Conservation (phyloP, 1,140 invertebrate genomes). For the Drosophila elegans region DNA sequence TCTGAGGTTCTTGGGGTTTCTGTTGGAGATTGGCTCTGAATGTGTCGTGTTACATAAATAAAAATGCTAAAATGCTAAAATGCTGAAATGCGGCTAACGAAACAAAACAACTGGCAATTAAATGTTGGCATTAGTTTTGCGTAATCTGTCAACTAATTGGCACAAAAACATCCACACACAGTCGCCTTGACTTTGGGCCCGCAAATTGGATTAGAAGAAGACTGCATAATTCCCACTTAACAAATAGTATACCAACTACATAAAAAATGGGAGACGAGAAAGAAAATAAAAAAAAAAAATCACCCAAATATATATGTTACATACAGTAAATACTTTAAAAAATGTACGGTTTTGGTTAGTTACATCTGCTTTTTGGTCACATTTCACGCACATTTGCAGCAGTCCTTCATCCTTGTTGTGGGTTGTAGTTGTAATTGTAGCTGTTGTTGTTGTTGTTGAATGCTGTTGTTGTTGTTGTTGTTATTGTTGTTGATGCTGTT, state of each 20-base stretch:
- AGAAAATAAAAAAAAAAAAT: too few relatives aligned
- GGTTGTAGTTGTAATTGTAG: constrained; percentile 12
- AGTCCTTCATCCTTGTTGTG: constrained; percentile 28
- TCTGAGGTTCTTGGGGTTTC: constrained; percentile 3
- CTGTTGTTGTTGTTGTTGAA: not conserved
- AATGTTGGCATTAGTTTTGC: constrained; percentile 69
- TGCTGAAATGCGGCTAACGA: constrained; percentile 11
- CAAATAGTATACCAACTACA: not conserved
- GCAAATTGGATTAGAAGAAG: constrained; percentile 76
- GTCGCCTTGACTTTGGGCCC: constrained; percentile 28
- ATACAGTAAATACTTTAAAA: not conserved
- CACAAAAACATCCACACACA: constrained; percentile 31
- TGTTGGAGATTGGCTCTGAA: constrained; percentile 6
- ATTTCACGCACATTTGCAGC: constrained; percentile 48
- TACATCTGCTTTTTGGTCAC: constrained; percentile 9
- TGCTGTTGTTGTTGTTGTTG: not conserved
- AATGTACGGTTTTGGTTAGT: not conserved
- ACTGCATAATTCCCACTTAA: constrained; percentile 46
- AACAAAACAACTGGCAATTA: constrained; percentile 32
- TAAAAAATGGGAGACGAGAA: too few relatives aligned
- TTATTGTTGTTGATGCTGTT: constrained; percentile 8
- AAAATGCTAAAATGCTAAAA: constrained; percentile 22
- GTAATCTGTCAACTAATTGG: constrained; percentile 81
- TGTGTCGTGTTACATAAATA: constrained; percentile 73
- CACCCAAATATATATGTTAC: not conserved